A percentile compares a stretch with the other conserved stretches of the same genome.
These are phyloP conservation scores for Cosmorhoe ocellata DNA, from an alignment of 2,888 invertebrate species.

Conservation along the genomic window DNA sequence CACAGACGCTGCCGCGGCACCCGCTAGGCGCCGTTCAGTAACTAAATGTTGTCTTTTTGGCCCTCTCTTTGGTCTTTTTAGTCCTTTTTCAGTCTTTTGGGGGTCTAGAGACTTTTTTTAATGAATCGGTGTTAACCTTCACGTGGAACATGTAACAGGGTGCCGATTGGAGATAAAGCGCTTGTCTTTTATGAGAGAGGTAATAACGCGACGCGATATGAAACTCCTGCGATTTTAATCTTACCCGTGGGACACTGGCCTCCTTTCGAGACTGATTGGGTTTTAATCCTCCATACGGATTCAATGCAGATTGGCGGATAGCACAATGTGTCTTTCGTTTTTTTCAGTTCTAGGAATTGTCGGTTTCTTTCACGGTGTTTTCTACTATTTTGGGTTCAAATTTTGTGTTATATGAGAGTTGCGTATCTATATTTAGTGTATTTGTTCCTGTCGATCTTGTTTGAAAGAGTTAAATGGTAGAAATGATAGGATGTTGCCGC, in stretches of 20 bases:
- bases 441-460: slow-evolving; percentile 21
- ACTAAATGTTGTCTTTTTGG: slow-evolving; percentile 76
- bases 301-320: too few relatives aligned
- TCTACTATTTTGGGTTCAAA: too few relatives aligned
- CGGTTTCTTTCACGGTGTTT: too few relatives aligned
- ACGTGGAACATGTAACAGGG: slow-evolving; percentile 78
- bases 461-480: slow-evolving; percentile 56
- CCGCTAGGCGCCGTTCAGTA: slow-evolving; percentile 79
- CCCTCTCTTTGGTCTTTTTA: slow-evolving; percentile 38
- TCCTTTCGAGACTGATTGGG: too few relatives aligned
- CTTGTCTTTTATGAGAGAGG: slow-evolving; percentile 31
- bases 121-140: slow-evolving; percentile 82
- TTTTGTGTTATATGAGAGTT: slow-evolving; percentile 2
- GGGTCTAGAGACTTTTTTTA: slow-evolving; percentile 77
- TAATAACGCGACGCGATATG: background rate
- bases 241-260: too few relatives aligned
- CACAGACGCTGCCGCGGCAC: slow-evolving; percentile 77
- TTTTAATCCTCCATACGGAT: too few relatives aligned
- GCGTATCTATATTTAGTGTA: slow-evolving; percentile 3
- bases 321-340: too few relatives aligned
- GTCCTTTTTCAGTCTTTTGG: slow-evolving; percentile 79
- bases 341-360: too few relatives aligned
- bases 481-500: slow-evolving; percentile 66
- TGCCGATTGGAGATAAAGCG: slow-evolving; percentile 79
- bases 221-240: background rate